Evolutionary conservation across 2,888 invertebrate species (phyloP).

Genomic region (Phlogophora meticulosa): DNA sequence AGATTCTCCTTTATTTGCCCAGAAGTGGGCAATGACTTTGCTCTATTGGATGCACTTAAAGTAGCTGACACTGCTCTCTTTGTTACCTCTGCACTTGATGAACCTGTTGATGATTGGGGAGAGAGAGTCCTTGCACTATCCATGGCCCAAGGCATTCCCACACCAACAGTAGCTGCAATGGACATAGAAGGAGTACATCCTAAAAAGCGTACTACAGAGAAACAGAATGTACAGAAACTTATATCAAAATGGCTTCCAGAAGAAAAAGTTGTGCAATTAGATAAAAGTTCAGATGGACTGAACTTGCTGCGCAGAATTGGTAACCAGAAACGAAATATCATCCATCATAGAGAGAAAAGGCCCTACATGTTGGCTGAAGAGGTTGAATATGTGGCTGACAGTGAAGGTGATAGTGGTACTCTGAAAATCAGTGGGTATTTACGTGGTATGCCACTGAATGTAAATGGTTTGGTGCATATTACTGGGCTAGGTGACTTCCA

Average conservation of each 20-base stretch:
- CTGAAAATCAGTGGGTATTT: slow-evolving; percentile 97
- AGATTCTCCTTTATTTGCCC: slow-evolving; percentile 96
- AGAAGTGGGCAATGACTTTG: slow-evolving; percentile 93
- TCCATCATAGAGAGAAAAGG: slow-evolving; percentile 94
- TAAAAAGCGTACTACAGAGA: slow-evolving; percentile 93
- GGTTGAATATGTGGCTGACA: slow-evolving; percentile 92
- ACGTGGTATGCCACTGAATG: slow-evolving; percentile 95
- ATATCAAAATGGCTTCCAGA: slow-evolving; percentile 95
- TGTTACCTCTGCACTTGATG: slow-evolving; percentile 94
- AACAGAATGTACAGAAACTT: slow-evolving; percentile 92
- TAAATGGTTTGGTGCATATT: slow-evolving; percentile 97
- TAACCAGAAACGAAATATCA: slow-evolving; percentile 94
- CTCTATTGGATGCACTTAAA: slow-evolving; percentile 95
- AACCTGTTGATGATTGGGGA: slow-evolving; percentile 95
- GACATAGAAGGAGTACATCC: slow-evolving; percentile 94
- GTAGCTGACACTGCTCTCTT: slow-evolving; percentile 96
- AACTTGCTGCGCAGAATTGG: slow-evolving; percentile 93
- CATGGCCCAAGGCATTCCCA: slow-evolving; percentile 95
- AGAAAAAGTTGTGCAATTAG: slow-evolving; percentile 95
- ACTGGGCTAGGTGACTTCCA: slow-evolving; percentile 98
- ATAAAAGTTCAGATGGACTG: slow-evolving; percentile 94
- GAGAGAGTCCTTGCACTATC: slow-evolving; percentile 94
- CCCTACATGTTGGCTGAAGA: slow-evolving; percentile 96
- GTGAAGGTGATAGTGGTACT: slow-evolving; percentile 90
- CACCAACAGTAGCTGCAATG: slow-evolving; percentile 94